A percentile compares a stretch with the other conserved stretches of the same genome.
Conservation (phyloP, 30 jellyfish, hydroid and myxozoan species). For the Cassiopea andromeda region DNA sequence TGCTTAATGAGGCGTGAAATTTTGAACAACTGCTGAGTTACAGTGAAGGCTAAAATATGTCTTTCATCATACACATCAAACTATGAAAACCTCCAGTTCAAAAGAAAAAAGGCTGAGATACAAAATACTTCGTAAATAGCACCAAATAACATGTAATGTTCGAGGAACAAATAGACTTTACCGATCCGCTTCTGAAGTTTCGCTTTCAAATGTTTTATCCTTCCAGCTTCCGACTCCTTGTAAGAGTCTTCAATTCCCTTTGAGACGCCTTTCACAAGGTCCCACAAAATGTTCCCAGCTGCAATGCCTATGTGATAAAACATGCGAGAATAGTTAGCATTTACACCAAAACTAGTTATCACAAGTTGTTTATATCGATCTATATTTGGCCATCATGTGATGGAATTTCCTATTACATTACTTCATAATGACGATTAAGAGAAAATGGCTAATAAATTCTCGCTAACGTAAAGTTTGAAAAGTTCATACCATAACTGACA, state of each 20-base stretch:
- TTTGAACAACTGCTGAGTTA: background rate
- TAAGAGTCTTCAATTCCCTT: conserved; percentile 34
- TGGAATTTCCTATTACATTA: background rate
- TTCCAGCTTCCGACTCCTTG: conserved; percentile 13
- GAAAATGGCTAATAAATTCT: background rate
- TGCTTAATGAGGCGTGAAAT: background rate
- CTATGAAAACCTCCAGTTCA: background rate
- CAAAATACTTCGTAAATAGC: background rate
- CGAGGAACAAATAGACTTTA: background rate
- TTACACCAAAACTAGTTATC: background rate
- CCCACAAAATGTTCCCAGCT: conserved; percentile 21
- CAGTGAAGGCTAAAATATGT: too few relatives aligned
- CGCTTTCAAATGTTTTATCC: conserved; percentile 11
- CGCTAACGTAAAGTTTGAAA: background rate
- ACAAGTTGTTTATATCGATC: too few relatives aligned
- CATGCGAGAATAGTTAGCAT: background rate
- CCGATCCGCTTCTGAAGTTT: conserved; percentile 26
- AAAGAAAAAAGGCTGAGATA: background rate
- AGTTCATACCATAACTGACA: background rate
- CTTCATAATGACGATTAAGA: background rate
- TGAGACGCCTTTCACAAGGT: conserved; percentile 27
- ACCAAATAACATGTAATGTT: too few relatives aligned
- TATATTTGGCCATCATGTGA: background rate
- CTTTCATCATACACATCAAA: too few relatives aligned
- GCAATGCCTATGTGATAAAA: background rate